Conservation (phyloP, 2,113 vertebrate genomes). For the Dasyprocta punctata region DNA sequence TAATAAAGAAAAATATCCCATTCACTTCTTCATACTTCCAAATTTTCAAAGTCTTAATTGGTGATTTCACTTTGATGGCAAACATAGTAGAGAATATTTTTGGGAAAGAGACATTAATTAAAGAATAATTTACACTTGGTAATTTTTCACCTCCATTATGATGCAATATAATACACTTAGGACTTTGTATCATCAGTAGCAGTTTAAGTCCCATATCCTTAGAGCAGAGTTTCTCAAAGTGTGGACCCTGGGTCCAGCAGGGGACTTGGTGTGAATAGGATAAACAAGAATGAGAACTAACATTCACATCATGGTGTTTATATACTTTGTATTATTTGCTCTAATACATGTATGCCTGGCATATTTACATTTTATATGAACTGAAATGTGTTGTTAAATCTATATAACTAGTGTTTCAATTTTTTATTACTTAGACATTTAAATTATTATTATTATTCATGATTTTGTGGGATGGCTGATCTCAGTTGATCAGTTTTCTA, state of each 20-base stretch:
- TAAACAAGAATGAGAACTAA: background rate
- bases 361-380: background rate
- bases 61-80: constrained; percentile 11
- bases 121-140: constrained; percentile 1
- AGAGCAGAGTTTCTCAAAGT: no score
- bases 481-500: background rate
- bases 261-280: constrained; percentile 21
- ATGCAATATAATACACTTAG: no score
- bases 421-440: constrained; percentile 34
- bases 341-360: background rate
- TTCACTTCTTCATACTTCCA: background rate
- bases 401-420: background rate
- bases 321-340: background rate
- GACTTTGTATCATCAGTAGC: no score
- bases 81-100: constrained; percentile 21
- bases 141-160: background rate
- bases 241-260: no score
- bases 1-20: constrained; percentile 21
- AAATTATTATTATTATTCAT: no score
- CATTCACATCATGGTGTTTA: background rate
- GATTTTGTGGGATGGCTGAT: background rate
- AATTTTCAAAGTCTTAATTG: constrained; percentile 32
- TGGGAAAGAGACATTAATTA: constrained; percentile 36
- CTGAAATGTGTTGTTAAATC: background rate
- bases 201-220: no score